Percentiles rank a stretch among this genome's conserved stretches.
Evolutionary conservation across 2,888 invertebrate genomes (phyloP).

Genomic region (Polydrusus pterygomalis): DNA sequence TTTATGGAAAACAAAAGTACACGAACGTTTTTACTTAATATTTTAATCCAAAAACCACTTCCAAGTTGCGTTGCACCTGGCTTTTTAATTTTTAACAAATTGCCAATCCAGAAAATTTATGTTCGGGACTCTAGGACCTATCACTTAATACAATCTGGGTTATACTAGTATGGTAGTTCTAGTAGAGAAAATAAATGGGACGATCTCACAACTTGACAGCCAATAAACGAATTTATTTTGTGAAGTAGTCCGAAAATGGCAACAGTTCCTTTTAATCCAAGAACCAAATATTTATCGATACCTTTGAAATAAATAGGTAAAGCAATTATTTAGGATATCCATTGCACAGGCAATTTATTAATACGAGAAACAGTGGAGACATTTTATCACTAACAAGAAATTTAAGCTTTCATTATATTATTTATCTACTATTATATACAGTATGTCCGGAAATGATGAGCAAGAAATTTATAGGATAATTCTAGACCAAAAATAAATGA

Average conservation of each 20-base stretch:
- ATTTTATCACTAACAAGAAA: too few species aligned
- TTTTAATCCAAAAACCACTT: constrained; percentile 37
- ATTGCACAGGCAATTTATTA: too few species aligned
- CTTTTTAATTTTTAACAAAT: constrained; percentile 32
- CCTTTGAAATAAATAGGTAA: too few species aligned
- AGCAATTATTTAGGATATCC: too few species aligned
- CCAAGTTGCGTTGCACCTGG: constrained; percentile 31
- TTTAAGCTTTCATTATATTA: too few species aligned
- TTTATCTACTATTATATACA: too few species aligned
- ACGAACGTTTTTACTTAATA: constrained; percentile 56
- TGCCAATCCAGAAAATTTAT: constrained; percentile 33
- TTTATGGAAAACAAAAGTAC: constrained; percentile 68
- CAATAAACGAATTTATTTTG: not conserved
- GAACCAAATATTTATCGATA: too few species aligned
- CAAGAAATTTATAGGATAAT: too few species aligned
- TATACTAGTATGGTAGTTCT: not conserved
- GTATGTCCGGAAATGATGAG: too few species aligned
- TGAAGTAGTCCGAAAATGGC: not conserved
- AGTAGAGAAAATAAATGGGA: not conserved
- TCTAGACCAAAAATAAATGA: too few species aligned
- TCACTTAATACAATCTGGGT: constrained; percentile 14
- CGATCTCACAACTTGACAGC: not conserved
- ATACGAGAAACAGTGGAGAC: too few species aligned
- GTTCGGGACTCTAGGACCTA: constrained; percentile 4
- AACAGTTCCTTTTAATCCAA: too few species aligned